Evolutionary conservation across 2,888 invertebrate species (phyloP).

Genomic region (Pseudococcus viburni): DNA sequence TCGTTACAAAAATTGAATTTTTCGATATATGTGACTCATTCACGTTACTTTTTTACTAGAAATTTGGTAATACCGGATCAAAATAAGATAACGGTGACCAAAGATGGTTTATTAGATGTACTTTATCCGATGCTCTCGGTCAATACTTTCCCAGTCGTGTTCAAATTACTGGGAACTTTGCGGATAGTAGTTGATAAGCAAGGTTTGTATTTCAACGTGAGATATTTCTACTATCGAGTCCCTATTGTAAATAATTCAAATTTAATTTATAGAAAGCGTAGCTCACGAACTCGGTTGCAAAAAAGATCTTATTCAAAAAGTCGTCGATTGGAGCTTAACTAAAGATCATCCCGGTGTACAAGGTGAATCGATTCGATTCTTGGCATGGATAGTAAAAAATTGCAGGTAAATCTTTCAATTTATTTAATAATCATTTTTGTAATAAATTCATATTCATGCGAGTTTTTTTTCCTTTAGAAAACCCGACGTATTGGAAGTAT

Average conservation of each 20-base stretch:
- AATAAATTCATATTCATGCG: not conserved
- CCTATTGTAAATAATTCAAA: not conserved
- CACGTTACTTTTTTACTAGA: slow-evolving; percentile 70
- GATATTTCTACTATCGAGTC: not conserved
- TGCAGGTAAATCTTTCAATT: slow-evolving; percentile 72
- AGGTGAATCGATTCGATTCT: slow-evolving; percentile 84
- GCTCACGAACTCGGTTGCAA: slow-evolving; percentile 79
- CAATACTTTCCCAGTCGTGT: slow-evolving; percentile 84
- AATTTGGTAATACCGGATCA: slow-evolving; percentile 82
- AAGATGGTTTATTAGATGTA: slow-evolving; percentile 81
- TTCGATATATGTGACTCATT: not conserved
- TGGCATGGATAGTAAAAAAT: slow-evolving; percentile 85
- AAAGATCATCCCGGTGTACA: slow-evolving; percentile 88
- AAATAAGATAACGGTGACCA: slow-evolving; percentile 83
- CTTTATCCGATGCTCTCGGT: slow-evolving; percentile 78
- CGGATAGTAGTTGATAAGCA: slow-evolving; percentile 90
- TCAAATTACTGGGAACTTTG: slow-evolving; percentile 87
- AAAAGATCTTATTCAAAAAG: slow-evolving; percentile 77
- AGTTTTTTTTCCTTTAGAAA: slow-evolving; percentile 69
- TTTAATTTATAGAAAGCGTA: slow-evolving; percentile 75
- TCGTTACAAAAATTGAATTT: not conserved
- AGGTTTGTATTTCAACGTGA: slow-evolving; percentile 73
- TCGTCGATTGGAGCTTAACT: slow-evolving; percentile 83
- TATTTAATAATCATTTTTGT: not conserved
- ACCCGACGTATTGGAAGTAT: slow-evolving; percentile 72